Percentiles rank a stretch among this genome's conserved stretches.
Evolutionary conservation across 2,797 vertebrate genomes (phyloP).

Genomic region (Chaetophractus vellerosus): DNA sequence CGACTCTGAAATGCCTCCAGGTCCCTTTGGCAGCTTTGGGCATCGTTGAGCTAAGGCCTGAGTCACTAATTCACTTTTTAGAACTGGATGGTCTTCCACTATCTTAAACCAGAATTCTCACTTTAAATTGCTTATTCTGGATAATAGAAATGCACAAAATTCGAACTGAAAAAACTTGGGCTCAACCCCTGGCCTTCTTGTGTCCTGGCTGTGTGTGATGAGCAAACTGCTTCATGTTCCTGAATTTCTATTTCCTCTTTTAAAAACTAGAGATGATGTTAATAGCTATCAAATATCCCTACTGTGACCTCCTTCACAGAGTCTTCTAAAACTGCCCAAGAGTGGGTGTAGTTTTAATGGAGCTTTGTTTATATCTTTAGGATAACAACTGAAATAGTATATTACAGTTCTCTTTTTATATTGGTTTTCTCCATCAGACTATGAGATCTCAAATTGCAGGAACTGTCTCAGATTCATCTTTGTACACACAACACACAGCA

Average conservation of each 20-base stretch:
- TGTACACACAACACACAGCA: not conserved
- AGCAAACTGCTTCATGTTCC: not conserved
- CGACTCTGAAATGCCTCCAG: not conserved
- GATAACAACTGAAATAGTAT: not conserved
- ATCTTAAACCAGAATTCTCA: not conserved
- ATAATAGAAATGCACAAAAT: not conserved
- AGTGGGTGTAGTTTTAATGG: not conserved
- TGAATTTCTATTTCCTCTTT: not conserved
- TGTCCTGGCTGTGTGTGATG: not conserved
- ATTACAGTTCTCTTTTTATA: not conserved
- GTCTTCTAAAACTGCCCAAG: not conserved
- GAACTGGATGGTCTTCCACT: not conserved
- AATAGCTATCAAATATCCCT: not conserved
- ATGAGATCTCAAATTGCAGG: not conserved
- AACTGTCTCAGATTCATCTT: not conserved
- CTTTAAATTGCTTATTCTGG: not conserved
- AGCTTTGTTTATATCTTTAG: not conserved
- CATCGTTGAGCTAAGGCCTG: not conserved
- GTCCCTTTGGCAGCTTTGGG: not conserved
- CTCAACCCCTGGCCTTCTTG: not conserved
- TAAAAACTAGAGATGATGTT: not conserved
- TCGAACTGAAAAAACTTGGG: not conserved
- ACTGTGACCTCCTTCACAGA: not conserved
- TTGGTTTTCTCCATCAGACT: not conserved
- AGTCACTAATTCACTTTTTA: not conserved